Conservation (phyloP, 2,797 vertebrate species). For the Anguilla pacifica region DNA sequence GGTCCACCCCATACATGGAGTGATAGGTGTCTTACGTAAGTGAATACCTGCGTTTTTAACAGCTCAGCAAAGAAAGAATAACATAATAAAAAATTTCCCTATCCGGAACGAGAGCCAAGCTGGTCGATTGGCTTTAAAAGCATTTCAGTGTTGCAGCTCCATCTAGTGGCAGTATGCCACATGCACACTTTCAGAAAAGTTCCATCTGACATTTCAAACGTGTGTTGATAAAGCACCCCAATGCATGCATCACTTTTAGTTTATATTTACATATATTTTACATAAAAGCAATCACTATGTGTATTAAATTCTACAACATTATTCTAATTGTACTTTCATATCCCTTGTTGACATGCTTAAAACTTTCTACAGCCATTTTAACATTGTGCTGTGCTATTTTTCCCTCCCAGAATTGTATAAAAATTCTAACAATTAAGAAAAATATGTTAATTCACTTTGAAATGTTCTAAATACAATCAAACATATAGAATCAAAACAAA, state of each 20-base stretch:
- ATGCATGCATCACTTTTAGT: background rate
- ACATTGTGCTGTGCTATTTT: too few species aligned
- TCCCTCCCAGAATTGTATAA: too few species aligned
- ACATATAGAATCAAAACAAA: too few species aligned
- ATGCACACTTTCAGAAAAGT: slow-evolving; percentile 26
- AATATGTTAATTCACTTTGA: too few species aligned
- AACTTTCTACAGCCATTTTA: too few species aligned
- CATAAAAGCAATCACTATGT: background rate
- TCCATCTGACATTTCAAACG: background rate
- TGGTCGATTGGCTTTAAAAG: background rate
- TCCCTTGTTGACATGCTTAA: too few species aligned
- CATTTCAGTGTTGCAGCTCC: slow-evolving; percentile 47
- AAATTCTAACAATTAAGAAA: too few species aligned
- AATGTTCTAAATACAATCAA: too few species aligned
- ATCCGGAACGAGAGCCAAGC: background rate
- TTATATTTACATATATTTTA: background rate
- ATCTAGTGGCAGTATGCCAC: slow-evolving; percentile 58
- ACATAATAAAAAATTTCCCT: background rate
- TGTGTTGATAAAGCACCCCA: background rate
- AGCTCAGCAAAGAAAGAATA: background rate
- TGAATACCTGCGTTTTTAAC: background rate
- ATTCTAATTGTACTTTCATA: background rate
- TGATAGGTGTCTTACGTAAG: background rate
- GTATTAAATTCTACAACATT: background rate
- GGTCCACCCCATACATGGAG: background rate